Base-by-base conservation (phyloP, 2,888 invertebrate species). In the Metopia argyrocephala region DNA sequence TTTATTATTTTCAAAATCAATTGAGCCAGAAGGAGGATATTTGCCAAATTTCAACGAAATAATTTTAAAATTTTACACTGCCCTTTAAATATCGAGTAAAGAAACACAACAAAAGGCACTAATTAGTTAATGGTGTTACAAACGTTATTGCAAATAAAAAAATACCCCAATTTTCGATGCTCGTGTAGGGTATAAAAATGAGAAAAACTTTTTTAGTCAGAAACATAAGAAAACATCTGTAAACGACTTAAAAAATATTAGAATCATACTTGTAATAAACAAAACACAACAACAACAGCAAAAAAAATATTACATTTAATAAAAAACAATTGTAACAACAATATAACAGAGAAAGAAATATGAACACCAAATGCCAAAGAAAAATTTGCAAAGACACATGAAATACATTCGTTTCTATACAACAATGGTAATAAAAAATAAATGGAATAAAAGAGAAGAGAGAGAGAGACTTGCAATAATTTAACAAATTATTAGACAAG, bases 401-500 rank as follows among this genome's bases (percentile, higher is more conserved):
- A 31, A 23, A 52, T 23, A 66, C 12, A 31, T 1, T 50, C 18
- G 45, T 3, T 38, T 21, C 28, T 23, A 45, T 18, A 54, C 28
- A 68, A 62, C n/a, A n/a, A n/a, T n/a, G n/a, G n/a, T n/a, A n/a
- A n/a, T n/a, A n/a, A 15, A 45, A 27, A 15, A 45, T 18, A 70
- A 54, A n/a, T 65, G 48, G 45, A 70, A 31, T 25, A 38, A 38
- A 61, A 61, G 20, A 61, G 21, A 25, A 56, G 25, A 46, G 6
- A 7, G 15, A 7, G 2, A 25, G 59, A 52, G 70, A 78, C 74
- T 70, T 66, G 20, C 74, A 81, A 81, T 78, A 81, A 81, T 78
- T 78, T 81, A 78, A 81, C 81, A 81, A 81, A 81, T 78, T 78
- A 81, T 78, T 64, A 74, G 62, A 70, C 78, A 78, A 69, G 59